These are phyloP conservation scores for Pterocles gutturalis DNA, from an alignment of 2,113 vertebrate species.

Conservation along the genomic window DNA sequence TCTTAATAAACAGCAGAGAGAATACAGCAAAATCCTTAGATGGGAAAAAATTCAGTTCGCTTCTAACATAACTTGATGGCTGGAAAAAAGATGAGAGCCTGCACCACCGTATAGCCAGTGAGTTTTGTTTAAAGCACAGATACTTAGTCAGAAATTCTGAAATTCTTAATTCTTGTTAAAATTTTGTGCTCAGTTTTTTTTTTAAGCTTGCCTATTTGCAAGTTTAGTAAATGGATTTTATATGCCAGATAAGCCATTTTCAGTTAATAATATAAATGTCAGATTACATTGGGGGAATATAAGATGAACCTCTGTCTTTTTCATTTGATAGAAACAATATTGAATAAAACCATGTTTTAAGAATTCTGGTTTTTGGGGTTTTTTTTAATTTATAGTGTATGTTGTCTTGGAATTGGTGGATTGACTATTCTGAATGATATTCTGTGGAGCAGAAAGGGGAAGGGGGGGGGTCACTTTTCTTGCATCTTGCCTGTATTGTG, in stretches of 20 bases:
- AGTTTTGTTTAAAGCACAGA: background rate
- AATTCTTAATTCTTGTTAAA: no score
- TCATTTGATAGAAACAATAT: background rate
- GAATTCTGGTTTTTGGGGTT: background rate
- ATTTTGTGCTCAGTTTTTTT: background rate
- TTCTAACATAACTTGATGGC: conserved; percentile 8
- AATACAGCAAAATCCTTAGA: background rate
- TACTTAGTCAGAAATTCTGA: background rate
- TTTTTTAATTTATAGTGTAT: background rate
- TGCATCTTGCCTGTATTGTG: fast-evolving
- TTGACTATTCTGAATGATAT: background rate
- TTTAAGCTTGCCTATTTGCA: background rate
- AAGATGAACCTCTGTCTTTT: background rate
- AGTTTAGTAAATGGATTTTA: background rate
- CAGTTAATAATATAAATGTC: background rate
- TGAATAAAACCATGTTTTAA: background rate
- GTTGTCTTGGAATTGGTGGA: background rate
- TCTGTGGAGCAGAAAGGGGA: background rate
- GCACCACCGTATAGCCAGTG: background rate
- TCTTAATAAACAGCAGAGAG: background rate
- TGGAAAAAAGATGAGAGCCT: conserved; percentile 7
- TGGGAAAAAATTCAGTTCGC: background rate
- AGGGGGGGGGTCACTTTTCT: background rate
- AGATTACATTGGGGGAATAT: background rate
- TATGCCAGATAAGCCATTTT: background rate